Evolutionary conservation across 2,113 vertebrate genomes (phyloP), one percentile per base, ranked within the genome.

Genomic region (Microcebus ravelobensis): DNA sequence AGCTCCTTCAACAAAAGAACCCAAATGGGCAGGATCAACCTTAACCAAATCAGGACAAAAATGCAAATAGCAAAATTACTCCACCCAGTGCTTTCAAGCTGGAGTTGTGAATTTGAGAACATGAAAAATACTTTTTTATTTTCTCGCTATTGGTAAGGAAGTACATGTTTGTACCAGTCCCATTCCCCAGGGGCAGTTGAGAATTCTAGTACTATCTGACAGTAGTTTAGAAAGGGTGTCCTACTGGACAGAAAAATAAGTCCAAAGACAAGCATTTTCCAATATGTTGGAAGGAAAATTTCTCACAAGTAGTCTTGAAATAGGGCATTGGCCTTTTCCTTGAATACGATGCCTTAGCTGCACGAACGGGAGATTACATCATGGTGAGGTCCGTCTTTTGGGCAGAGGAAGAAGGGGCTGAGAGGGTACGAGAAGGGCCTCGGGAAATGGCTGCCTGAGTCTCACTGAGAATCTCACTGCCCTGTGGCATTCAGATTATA

Each of bases 21-120:
- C 27, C 36, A 13, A 20, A 36, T 80, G 36, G 25, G 45, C 25
- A 93, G 55, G 57, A 31, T 39, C 29, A 15, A 31, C 34, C 82
- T 52, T 23, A 50, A 57, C 67, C 87, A 79, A 87, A 95, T 87
- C 21, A 14, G 74, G 39, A 86, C 31, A 94, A 61, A 90, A 89
- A 92, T 34, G 6, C 29, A 77, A 77, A 73, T 1, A 84, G 57
- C 36, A 90, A 68, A 86, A 86, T 52, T 63, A 83, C 4, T 87
- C 63, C 63, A 13, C 21, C 21, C 31, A 18, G 10, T n/a, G 52
- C 34, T 77, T 67, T 80, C 82, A 84, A 50, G 25, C 31, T 45
- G 50, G 17, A 89, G 71, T 5, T 55, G 21, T 90, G 55, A 74
- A 45, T 55, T 52, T 45, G 29, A 94, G 42, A 84, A 87, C 15